Percentiles rank a stretch among this genome's conserved stretches.
These are phyloP conservation scores for Drosophila paucipuncta DNA, from an alignment of 2,888 invertebrate species.

Conservation along the genomic window DNA sequence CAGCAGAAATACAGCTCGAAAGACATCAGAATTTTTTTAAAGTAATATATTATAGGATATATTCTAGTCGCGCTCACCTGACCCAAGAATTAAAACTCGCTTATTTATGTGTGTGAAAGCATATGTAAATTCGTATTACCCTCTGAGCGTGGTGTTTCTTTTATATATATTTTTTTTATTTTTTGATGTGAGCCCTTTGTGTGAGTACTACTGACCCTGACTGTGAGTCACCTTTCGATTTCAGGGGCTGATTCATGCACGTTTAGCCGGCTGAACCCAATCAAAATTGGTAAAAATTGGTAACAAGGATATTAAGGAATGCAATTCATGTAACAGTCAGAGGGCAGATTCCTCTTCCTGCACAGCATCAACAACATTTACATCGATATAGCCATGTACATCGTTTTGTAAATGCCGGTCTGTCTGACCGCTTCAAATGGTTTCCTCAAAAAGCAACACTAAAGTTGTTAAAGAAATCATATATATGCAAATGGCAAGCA, in stretches of 20 bases:
- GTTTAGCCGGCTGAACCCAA: slow-evolving; percentile 1
- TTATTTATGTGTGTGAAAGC: slow-evolving; percentile 6
- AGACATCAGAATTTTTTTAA: not conserved
- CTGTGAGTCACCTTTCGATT: slow-evolving; percentile 34
- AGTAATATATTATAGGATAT: slow-evolving; percentile 10
- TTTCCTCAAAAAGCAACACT: not conserved
- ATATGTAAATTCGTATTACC: slow-evolving; percentile 40
- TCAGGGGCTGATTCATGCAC: slow-evolving; percentile 33
- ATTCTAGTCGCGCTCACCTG: not conserved
- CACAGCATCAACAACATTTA: not conserved
- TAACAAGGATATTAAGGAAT: not conserved
- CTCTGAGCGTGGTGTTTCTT: slow-evolving; percentile 17
- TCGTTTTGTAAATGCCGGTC: not conserved
- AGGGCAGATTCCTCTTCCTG: not conserved
- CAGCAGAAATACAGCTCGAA: not conserved
- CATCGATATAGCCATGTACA: not conserved
- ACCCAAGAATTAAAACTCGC: not conserved
- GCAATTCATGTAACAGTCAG: not conserved
- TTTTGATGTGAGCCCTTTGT: slow-evolving; percentile 51
- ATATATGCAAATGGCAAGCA: no score
- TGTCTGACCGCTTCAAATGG: not conserved
- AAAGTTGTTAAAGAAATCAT: not conserved
- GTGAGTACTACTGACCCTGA: slow-evolving; percentile 5
- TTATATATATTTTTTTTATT: slow-evolving; percentile 11
- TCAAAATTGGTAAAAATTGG: not conserved